phyloP scores from a whole-genome alignment of 2,888 invertebrate species.

The Neocrepidodera transversa region DNA sequence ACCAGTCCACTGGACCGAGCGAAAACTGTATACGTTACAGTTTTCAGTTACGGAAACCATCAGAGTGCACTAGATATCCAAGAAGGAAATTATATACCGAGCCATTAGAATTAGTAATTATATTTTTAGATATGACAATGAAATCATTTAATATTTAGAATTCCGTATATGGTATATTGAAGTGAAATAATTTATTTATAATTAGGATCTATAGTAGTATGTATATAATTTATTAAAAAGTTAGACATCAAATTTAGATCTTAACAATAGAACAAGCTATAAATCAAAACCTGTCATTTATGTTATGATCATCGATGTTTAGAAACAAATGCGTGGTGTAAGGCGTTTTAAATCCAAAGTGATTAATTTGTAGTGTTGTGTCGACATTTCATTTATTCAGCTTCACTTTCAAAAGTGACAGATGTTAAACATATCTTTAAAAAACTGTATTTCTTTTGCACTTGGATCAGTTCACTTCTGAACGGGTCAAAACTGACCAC shows the following conservation, averaged over 20 bases:
- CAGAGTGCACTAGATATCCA: conserved; percentile 18
- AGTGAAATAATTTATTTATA: conserved; percentile 14
- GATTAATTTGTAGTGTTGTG: too few species aligned
- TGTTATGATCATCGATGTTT: not conserved
- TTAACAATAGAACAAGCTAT: not conserved
- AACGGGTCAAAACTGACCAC: too few species aligned
- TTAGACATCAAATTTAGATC: not conserved
- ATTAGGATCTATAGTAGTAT: not conserved
- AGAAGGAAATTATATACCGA: conserved; percentile 12
- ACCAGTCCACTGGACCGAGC: not conserved
- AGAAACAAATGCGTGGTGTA: conserved; percentile 2
- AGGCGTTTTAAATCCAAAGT: too few species aligned
- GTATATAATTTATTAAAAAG: conserved; percentile 1
- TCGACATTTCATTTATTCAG: too few species aligned
- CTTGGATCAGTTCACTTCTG: too few species aligned
- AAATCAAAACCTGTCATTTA: not conserved
- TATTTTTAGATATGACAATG: conserved; percentile 9
- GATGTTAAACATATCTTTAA: too few species aligned
- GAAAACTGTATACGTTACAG: conserved; percentile 16
- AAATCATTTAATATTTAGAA: not conserved
- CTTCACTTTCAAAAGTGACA: too few species aligned
- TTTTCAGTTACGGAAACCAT: conserved; percentile 20
- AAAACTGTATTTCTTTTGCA: too few species aligned
- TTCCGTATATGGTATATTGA: conserved; percentile 4
- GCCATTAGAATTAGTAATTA: conserved; percentile 9